Conservation (phyloP, 2,888 invertebrate species). For the Cistogaster globosa region DNA sequence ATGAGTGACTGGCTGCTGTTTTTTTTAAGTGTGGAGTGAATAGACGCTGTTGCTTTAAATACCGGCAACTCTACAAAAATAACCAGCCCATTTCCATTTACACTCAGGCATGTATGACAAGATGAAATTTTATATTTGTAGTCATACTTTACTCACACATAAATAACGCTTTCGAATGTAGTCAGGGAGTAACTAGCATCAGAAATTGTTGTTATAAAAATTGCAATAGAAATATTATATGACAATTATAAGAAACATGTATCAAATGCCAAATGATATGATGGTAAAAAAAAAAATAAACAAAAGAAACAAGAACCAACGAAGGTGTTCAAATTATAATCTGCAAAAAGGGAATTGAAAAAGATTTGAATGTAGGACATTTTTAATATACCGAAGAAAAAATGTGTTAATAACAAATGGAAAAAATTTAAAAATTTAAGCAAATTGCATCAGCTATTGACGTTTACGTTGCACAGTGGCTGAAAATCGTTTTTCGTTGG, state of each 20-base stretch:
- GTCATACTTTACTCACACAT: not conserved
- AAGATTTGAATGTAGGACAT: not conserved
- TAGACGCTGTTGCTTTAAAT: constrained; percentile 63
- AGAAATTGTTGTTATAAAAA: constrained; percentile 13
- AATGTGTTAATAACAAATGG: not conserved
- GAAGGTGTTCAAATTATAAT: not conserved
- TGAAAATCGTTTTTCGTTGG: too few species aligned
- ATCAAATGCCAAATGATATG: constrained; percentile 58
- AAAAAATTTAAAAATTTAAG: too few species aligned
- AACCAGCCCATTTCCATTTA: constrained; percentile 41
- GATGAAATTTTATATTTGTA: constrained; percentile 9
- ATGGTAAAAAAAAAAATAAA: not conserved
- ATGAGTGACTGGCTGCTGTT: constrained; percentile 3
- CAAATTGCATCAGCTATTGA: too few species aligned
- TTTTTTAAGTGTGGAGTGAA: not conserved
- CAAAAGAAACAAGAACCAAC: not conserved
- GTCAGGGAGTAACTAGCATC: not conserved
- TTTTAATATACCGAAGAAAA: not conserved
- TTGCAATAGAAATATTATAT: constrained; percentile 5
- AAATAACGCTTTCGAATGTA: not conserved
- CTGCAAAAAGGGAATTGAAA: not conserved
- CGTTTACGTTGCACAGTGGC: too few species aligned
- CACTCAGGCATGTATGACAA: constrained; percentile 39
- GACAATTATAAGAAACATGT: constrained; percentile 10
- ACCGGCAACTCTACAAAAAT: constrained; percentile 56